A percentile compares a stretch with the other conserved stretches of the same genome.
Evolutionary conservation across 2,888 invertebrate species (phyloP).

Genomic region (Sepiola atlantica): DNA sequence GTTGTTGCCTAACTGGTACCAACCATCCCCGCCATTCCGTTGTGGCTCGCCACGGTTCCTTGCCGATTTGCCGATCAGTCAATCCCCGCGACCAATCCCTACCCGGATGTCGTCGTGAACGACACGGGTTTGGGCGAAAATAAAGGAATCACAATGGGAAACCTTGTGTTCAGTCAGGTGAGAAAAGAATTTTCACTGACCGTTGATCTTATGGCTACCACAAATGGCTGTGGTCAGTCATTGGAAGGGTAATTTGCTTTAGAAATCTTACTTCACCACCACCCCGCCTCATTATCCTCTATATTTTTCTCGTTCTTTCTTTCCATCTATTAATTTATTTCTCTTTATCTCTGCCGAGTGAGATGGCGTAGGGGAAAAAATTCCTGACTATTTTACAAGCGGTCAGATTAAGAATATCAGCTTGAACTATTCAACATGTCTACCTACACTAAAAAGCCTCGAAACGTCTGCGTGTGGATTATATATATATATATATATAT

Average conservation of each 20-base stretch:
- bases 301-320: neutral
- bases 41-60: neutral
- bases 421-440: too few species aligned
- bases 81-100: neutral
- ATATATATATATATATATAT: too few species aligned
- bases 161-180: neutral
- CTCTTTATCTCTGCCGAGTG: too few species aligned
- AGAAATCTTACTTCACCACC: neutral
- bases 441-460: too few species aligned
- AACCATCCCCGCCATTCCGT: too few species aligned
- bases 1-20: neutral
- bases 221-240: constrained; percentile 2
- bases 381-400: too few species aligned
- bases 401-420: too few species aligned
- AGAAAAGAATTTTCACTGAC: neutral
- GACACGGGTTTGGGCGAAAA: neutral
- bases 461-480: too few species aligned
- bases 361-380: too few species aligned
- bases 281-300: neutral
- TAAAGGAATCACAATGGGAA: neutral
- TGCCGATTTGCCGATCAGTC: neutral
- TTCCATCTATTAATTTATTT: neutral
- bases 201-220: neutral
- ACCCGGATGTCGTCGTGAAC: neutral
- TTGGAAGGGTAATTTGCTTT: neutral